These are phyloP conservation scores for Tiliacea aurago DNA, from an alignment of 2,888 invertebrate species.

Conservation along the genomic window DNA sequence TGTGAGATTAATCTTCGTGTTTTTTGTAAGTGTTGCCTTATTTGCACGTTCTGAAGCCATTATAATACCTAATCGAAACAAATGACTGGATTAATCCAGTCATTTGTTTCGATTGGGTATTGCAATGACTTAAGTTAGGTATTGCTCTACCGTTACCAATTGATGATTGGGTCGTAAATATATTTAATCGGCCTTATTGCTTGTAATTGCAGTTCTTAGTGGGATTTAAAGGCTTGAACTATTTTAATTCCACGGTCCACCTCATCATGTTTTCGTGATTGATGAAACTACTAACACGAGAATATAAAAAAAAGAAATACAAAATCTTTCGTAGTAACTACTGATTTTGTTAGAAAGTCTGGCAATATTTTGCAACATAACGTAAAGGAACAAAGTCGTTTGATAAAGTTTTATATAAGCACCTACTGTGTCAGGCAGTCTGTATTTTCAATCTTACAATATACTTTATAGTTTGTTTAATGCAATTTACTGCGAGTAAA, in stretches of 20 bases:
- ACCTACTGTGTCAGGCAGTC: background rate
- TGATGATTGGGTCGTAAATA: slow-evolving; percentile 14
- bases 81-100: too few relatives aligned
- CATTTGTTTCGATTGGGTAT: background rate
- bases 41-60: background rate
- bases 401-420: background rate
- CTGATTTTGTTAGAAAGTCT: background rate
- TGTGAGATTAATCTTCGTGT: background rate
- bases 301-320: background rate
- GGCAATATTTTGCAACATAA: background rate
- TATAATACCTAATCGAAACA: too few relatives aligned
- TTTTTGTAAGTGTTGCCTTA: background rate
- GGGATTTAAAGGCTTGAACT: background rate
- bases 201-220: background rate
- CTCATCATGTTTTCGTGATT: background rate
- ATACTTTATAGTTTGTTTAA: slow-evolving; percentile 11
- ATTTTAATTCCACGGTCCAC: background rate
- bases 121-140: background rate
- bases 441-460: background rate
- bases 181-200: slow-evolving; percentile 2
- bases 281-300: background rate
- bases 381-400: background rate
- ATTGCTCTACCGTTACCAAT: background rate
- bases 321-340: background rate
- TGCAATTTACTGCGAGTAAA: slow-evolving; percentile 35